Conservation (phyloP, 2,113 vertebrate species). For the Nothocercus nigrocapillus region DNA sequence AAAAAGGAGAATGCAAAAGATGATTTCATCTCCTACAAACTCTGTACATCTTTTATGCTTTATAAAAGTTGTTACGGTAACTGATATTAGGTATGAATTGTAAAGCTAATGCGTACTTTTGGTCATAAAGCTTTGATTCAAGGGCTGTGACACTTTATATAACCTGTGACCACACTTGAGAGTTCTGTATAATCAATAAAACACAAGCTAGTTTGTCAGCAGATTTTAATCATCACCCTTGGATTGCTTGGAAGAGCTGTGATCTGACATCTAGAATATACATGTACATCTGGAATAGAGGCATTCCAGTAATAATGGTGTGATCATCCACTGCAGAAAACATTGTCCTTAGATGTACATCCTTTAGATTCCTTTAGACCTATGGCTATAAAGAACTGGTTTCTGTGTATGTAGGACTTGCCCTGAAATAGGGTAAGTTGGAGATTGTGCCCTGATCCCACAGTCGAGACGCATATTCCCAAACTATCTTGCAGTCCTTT, state of each 20-base stretch:
- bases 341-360: neutral
- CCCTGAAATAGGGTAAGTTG: neutral
- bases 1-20: neutral
- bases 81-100: neutral
- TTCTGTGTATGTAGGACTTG: neutral
- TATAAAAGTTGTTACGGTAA: neutral
- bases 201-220: neutral
- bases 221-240: neutral
- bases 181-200: neutral
- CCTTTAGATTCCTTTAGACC: no score
- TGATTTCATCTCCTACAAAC: neutral
- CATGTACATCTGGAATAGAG: neutral
- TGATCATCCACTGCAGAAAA: fast-evolving
- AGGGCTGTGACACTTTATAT: neutral
- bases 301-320: neutral
- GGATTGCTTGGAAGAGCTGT: neutral
- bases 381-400: neutral
- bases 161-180: neutral
- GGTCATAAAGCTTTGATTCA: neutral
- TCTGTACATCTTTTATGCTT: neutral
- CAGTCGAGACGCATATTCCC: neutral
- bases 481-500: neutral
- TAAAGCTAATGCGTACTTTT: neutral
- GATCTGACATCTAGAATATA: neutral
- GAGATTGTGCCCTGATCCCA: neutral